Base-by-base conservation (phyloP, 1,140 invertebrate genomes). In the Wasmannia auropunctata region DNA sequence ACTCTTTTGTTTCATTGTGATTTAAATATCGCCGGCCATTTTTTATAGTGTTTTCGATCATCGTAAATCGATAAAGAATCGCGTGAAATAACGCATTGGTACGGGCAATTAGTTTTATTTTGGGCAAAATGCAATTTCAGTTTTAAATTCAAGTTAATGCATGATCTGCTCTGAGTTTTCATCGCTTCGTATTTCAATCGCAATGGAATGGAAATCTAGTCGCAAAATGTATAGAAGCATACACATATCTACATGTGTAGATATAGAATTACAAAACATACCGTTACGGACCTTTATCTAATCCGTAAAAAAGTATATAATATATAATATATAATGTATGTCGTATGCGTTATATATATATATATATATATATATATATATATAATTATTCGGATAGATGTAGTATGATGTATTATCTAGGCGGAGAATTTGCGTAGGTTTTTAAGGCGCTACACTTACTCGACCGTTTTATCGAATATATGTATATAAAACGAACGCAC, bases 81-180 rank as follows among this genome's bases (percentile, higher is more conserved):
- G 49, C 16, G 22, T 14, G 22, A 34, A 84, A 60, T 31, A 83
- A 46, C 25, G 31, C 25, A 16, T 11, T n/a, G n/a, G 40, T 2
- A 16, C 25, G 25, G 31, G 22, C 11, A 51, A 22, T 79, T 63
- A 34, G 1, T 69, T 86, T 62, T 34, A 16, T 65, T 77, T 80
- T 54, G 85, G 88, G 85, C 69, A 69, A 11, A 86, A 90, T 88
- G 90, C 90, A 90, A 91, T 91, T 72, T 84, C 89, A 83, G 80
- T 87, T 86, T 86, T 54, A 19, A 67, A 65, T n/a, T 79, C 60
- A 70, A 72, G 3, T 58, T 69, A 76, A 40, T 22, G 51, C 14
- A 74, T 6, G 7, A 43, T 74, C 19, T 14, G 5, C 2, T 16
- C 0, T 2, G 28, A 4, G 19, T 54, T 49, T 62, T 19, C 4